Base-by-base conservation (phyloP, 2,113 vertebrate species). In the Carettochelys insculpta region DNA sequence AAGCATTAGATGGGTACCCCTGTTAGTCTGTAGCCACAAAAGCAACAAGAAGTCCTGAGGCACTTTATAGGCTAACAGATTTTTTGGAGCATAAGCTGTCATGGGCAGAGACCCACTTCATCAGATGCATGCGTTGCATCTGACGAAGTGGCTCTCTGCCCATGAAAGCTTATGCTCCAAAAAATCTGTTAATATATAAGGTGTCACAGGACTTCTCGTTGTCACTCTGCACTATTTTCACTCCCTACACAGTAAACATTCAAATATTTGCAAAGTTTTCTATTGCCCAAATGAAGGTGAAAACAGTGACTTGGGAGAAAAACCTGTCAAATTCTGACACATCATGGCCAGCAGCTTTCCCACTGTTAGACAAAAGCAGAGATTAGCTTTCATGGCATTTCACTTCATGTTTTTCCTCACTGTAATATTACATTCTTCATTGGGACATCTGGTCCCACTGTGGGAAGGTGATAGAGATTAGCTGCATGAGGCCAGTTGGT, bases 371-470 rank as follows among this genome's bases (percentile, higher is more conserved):
- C 92, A 97, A 96, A 96, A 95, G 45, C 80, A 43, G 20, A 85
- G 65, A 95, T 95, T 92, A 97, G 94, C 82, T 94, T 56, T 89
- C 92, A 65, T 87, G 85, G 93, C 81, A 83, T 91, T 94, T 82
- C 54, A 68, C 71, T 77, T 84, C 11, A 2, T 87, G 85, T 90
- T 79, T n/a, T 85, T 4, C 82, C 78, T 90, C 85, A 85, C 29
- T 25, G 11, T 83, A 93, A 92, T 91, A 90, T 89, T 90, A 54
- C 80, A 41, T 83, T 92, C 86, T 31, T 11, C 81, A 8, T 50
- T 82, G 90, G 91, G 94, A 94, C 97, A 97, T 94, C 97, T 97
- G 96, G 96, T 94, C 93, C 92, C 95, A 90, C 85, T 25, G 96
- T 84, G 90, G 96, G 96, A 87, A 91, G 85, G 92, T 84, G 92